Percentiles rank a stretch among this genome's conserved stretches.
These are phyloP conservation scores for Orthosia incerta DNA, from an alignment of 2,888 invertebrate genomes.

Conservation along the genomic window DNA sequence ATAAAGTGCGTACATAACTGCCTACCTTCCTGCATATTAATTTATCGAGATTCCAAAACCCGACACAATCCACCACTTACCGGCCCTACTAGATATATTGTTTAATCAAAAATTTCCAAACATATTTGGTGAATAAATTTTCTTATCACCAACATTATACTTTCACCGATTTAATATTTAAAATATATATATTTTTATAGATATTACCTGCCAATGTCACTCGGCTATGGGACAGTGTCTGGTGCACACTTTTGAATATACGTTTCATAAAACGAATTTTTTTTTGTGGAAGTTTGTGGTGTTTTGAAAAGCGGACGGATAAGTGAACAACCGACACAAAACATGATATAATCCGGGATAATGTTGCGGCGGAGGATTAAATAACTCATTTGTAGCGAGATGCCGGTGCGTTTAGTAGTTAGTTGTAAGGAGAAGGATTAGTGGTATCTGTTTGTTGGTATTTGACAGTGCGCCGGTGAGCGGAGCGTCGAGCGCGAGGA, in stretches of 20 bases:
- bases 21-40: conserved; percentile 57
- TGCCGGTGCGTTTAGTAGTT: conserved; percentile 84
- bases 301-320: conserved; percentile 78
- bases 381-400: conserved; percentile 85
- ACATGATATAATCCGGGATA: conserved; percentile 85
- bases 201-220: conserved; percentile 64
- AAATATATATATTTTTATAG: conserved; percentile 66
- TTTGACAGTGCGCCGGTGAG: conserved; percentile 75
- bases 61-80: conserved; percentile 47
- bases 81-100: conserved; percentile 59
- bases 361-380: conserved; percentile 85
- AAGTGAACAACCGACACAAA: conserved; percentile 84
- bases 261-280: conserved; percentile 65
- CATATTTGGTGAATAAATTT: conserved; percentile 73
- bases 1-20: conserved; percentile 48
- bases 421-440: conserved; percentile 86
- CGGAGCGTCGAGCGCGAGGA: conserved; percentile 63
- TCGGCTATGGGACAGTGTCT: conserved; percentile 42
- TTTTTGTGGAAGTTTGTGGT: conserved; percentile 70
- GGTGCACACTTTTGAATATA: conserved; percentile 67
- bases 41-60: conserved; percentile 61
- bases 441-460: conserved; percentile 81
- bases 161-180: conserved; percentile 78
- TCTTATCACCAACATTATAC: conserved; percentile 79
- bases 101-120: conserved; percentile 72